Conservation (phyloP, 2,113 vertebrate genomes). For the Butastur rufipennis region DNA sequence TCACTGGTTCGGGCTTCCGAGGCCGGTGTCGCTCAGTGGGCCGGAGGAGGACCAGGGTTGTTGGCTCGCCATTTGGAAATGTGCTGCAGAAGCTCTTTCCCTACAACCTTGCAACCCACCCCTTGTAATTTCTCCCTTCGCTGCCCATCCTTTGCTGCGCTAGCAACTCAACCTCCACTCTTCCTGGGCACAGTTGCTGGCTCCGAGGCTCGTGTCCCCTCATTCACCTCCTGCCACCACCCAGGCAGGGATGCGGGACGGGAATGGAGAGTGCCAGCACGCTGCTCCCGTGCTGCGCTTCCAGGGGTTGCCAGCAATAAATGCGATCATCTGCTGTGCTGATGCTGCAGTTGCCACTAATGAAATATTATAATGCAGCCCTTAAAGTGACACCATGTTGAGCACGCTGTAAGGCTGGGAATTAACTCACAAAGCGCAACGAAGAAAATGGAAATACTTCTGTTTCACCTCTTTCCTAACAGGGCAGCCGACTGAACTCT, state of each 20-base stretch:
- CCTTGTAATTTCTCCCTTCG: background rate
- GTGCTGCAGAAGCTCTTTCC: background rate
- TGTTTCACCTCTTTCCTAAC: background rate
- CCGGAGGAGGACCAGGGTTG: background rate
- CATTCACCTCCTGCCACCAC: background rate
- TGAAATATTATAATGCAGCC: background rate
- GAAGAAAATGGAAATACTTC: background rate
- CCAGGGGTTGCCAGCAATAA: background rate
- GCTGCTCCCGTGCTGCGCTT: rapidly evolving
- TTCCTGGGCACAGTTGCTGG: rapidly evolving
- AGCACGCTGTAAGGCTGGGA: background rate
- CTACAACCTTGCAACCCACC: background rate
- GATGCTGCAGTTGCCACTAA: background rate
- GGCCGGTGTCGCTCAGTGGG: rapidly evolving
- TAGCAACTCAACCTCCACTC: background rate
- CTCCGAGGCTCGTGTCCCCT: background rate
- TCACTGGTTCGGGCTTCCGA: rapidly evolving
- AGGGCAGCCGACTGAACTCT: background rate
- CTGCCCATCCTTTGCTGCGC: background rate
- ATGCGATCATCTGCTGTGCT: background rate
- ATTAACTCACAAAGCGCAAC: background rate
- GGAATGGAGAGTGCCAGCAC: rapidly evolving
- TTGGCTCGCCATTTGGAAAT: background rate
- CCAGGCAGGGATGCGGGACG: rapidly evolving
- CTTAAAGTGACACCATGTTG: rapidly evolving